Conservation (phyloP, 2,888 invertebrate species). For the Hofmannophila pseudospretella region DNA sequence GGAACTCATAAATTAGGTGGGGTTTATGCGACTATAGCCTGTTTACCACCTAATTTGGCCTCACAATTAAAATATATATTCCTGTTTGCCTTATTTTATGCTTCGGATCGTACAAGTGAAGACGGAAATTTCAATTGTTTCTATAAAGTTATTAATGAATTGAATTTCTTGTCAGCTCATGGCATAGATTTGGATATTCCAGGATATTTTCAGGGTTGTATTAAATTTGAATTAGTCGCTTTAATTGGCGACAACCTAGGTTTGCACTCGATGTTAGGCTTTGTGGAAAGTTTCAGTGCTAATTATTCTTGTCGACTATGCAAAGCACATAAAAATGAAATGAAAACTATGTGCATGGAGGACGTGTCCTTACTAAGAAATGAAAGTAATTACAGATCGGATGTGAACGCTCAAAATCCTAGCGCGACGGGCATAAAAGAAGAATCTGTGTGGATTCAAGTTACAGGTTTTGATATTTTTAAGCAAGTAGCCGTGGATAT, state of each 20-base stretch:
- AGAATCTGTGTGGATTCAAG: slow-evolving; percentile 11
- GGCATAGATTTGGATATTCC: slow-evolving; percentile 6
- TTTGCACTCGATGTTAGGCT: slow-evolving; percentile 13
- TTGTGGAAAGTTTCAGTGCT: slow-evolving; percentile 17
- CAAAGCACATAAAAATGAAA: slow-evolving; percentile 9
- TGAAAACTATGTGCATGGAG: background rate
- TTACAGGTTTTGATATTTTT: slow-evolving; percentile 10
- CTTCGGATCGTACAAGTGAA: slow-evolving; percentile 9
- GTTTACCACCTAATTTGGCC: slow-evolving; percentile 11
- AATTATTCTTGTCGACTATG: slow-evolving; percentile 16
- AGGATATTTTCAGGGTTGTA: slow-evolving; percentile 5
- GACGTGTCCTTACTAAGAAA: background rate
- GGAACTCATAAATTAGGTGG: slow-evolving; percentile 18
- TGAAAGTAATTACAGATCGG: background rate
- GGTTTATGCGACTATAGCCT: slow-evolving; percentile 16
- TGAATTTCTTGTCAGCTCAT: slow-evolving; percentile 8
- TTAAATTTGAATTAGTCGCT: slow-evolving; percentile 13
- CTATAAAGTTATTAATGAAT: slow-evolving; percentile 11
- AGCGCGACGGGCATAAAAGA: slow-evolving; percentile 13
- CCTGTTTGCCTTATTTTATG: slow-evolving; percentile 11
- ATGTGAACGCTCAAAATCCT: background rate
- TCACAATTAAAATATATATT: slow-evolving; percentile 15
- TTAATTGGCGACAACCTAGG: slow-evolving; percentile 17
- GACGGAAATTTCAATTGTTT: slow-evolving; percentile 17
- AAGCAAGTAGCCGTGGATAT: slow-evolving; percentile 12